A percentile compares a stretch with the other conserved stretches of the same genome.
These are phyloP conservation scores for Galleria mellonella DNA, from an alignment of 1,140 invertebrate species.

Conservation along the genomic window DNA sequence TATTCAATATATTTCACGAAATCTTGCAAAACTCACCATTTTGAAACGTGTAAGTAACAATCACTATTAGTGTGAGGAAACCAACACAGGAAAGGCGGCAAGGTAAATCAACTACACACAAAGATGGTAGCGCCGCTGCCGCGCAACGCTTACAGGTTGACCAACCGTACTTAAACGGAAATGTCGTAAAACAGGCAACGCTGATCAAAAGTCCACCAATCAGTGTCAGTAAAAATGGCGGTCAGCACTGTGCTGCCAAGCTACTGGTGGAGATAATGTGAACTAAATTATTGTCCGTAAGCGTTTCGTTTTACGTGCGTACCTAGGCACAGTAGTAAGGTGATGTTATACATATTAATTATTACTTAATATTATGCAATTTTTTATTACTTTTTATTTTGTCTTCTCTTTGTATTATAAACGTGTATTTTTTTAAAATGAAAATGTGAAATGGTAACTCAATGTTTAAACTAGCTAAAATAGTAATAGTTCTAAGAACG, in stretches of 20 bases:
- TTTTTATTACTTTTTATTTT: too few species aligned
- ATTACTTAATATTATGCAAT: too few species aligned
- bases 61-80: constrained; percentile 58
- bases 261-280: constrained; percentile 7
- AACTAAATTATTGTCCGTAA: constrained; percentile 13
- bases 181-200: constrained; percentile 41
- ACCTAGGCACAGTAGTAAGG: too few species aligned
- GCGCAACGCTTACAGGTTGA: constrained; percentile 26
- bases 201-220: constrained; percentile 12
- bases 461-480: too few species aligned
- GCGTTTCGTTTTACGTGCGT: constrained; percentile 1
- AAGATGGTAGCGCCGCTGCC: constrained; percentile 54
- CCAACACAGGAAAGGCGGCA: constrained; percentile 69
- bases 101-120: constrained; percentile 53
- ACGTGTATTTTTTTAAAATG: too few species aligned
- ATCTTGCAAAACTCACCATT: constrained; percentile 74
- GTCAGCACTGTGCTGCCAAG: constrained; percentile 28
- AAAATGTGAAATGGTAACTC: too few species aligned
- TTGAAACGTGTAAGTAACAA: constrained; percentile 71
- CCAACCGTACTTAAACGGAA: constrained; percentile 46
- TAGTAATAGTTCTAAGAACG: too few species aligned
- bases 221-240: constrained; percentile 34
- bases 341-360: too few species aligned
- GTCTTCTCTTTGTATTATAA: too few species aligned
- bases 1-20: constrained; percentile 47